These are phyloP conservation scores for Dicrostonyx torquatus DNA, from an alignment of 2,797 vertebrate species.

Conservation along the genomic window DNA sequence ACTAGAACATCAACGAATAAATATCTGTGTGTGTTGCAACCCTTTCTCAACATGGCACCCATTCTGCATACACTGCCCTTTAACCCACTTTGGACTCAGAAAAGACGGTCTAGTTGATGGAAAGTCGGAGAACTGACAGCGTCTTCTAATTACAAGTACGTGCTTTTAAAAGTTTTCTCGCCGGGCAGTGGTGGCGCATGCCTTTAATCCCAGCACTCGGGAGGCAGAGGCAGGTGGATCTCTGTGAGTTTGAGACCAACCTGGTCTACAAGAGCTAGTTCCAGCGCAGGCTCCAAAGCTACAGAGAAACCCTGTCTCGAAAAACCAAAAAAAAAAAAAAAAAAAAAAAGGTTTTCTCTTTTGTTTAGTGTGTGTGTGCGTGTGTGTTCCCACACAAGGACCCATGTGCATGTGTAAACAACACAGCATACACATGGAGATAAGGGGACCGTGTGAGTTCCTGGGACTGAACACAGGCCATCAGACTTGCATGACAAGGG, in stretches of 20 bases:
- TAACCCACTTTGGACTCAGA: background rate
- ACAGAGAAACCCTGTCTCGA: too few species aligned
- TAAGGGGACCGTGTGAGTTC: background rate
- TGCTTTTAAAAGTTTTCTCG: background rate
- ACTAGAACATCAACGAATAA: background rate
- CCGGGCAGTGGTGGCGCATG: too few species aligned
- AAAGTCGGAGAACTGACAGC: background rate
- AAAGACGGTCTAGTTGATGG: background rate
- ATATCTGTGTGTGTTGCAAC: background rate
- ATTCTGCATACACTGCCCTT: background rate
- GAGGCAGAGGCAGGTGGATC: too few species aligned
- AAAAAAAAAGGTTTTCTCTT: background rate
- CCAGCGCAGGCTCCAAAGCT: too few species aligned
- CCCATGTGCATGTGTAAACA: background rate
- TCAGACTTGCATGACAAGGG: background rate
- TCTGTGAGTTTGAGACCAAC: too few species aligned
- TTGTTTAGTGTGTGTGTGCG: background rate
- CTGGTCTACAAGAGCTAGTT: too few species aligned
- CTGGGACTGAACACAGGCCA: background rate
- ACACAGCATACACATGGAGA: background rate
- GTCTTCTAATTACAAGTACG: background rate
- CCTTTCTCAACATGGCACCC: background rate
- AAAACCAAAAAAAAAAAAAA: too few species aligned
- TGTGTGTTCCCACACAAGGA: background rate
- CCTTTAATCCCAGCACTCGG: too few species aligned